Percentiles rank a stretch among this genome's conserved stretches.
Evolutionary conservation across 1,140 invertebrate genomes (phyloP).

Genomic region (Drosophila teissieri): DNA sequence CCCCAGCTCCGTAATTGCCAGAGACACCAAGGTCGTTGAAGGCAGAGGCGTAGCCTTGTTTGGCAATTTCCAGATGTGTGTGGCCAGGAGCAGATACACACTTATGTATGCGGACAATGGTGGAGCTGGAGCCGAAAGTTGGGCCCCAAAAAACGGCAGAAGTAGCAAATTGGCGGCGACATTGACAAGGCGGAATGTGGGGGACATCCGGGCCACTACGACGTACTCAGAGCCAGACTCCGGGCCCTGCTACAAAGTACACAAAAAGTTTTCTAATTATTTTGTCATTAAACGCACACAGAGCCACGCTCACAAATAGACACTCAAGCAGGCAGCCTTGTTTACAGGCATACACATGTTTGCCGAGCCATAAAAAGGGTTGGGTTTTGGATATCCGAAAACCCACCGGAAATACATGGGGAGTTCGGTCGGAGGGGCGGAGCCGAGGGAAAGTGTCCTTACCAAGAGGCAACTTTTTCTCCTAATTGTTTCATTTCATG

Average conservation of each 20-base stretch:
- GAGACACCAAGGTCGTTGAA: conserved; percentile 45
- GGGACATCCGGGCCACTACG: conserved; percentile 18
- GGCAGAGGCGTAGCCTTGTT: conserved; percentile 42
- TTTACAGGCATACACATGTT: conserved; percentile 81
- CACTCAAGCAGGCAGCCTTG: conserved; percentile 50
- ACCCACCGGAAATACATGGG: conserved; percentile 33
- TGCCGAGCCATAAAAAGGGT: conserved; percentile 80
- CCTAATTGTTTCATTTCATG: conserved; percentile 82
- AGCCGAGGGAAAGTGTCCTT: conserved; percentile 48
- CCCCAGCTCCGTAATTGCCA: conserved; percentile 61
- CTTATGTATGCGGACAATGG: conserved; percentile 5
- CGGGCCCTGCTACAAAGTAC: conserved; percentile 70
- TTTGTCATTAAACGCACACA: conserved; percentile 83
- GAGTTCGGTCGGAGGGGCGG: too few species aligned
- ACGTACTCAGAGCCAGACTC: conserved; percentile 31
- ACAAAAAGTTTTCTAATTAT: conserved; percentile 84
- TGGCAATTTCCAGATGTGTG: conserved; percentile 68
- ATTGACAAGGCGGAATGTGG: conserved; percentile 59
- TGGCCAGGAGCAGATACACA: conserved; percentile 23
- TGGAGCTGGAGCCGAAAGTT: not conserved
- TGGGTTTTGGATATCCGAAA: conserved; percentile 77
- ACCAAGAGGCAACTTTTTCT: conserved; percentile 78
- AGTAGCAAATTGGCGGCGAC: conserved; percentile 80
- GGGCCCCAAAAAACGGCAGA: conserved; percentile 20
- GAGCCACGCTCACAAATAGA: conserved; percentile 12